phyloP scores from a whole-genome alignment of 2,888 invertebrate genomes.

The Protophormia terraenovae region DNA sequence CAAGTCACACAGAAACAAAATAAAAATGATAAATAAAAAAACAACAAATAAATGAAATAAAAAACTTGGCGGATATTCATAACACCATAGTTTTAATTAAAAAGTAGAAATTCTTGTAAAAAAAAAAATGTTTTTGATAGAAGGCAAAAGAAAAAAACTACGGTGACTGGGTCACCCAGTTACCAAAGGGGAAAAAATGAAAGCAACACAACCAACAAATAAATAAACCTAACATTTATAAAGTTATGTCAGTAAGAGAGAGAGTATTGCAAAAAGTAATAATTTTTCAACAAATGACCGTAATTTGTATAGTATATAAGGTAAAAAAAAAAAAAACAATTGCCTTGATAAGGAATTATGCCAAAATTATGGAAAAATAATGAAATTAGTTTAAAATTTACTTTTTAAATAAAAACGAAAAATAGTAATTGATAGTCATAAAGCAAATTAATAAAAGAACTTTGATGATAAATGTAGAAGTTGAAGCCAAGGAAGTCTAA shows the following conservation, averaged over 20 bases:
- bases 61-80: conserved; percentile 59
- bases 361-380: background rate
- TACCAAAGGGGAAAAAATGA: background rate
- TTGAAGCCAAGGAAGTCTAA: too few relatives aligned
- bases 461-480: too few relatives aligned
- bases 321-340: too few relatives aligned
- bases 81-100: conserved; percentile 61
- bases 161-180: conserved; percentile 53
- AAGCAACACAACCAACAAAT: conserved; percentile 12
- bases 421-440: too few relatives aligned
- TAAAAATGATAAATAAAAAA: background rate
- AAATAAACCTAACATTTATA: conserved; percentile 10
- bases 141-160: background rate
- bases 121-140: conserved; percentile 7
- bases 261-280: background rate
- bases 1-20: conserved; percentile 9
- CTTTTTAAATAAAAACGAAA: too few relatives aligned
- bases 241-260: background rate
- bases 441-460: too few relatives aligned
- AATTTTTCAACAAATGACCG: too few relatives aligned
- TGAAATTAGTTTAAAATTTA: too few relatives aligned
- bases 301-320: too few relatives aligned
- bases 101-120: conserved; percentile 17
- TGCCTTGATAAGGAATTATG: background rate
- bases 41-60: conserved; percentile 13